phyloP scores from a whole-genome alignment of 2,797 vertebrate genomes.

The Mus spretus region DNA sequence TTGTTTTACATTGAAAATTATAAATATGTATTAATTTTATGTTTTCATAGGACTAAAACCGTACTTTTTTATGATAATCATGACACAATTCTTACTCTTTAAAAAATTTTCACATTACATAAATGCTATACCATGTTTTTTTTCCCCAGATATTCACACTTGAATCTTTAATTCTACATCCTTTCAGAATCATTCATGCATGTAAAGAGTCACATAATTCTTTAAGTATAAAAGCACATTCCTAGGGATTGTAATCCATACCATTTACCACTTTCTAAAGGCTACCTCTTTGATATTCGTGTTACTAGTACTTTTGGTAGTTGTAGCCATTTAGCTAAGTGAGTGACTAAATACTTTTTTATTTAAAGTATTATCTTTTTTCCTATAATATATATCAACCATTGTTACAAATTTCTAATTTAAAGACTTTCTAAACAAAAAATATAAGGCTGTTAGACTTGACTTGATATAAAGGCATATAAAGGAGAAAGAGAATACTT shows the following conservation, averaged over 20 bases:
- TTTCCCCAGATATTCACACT: neutral
- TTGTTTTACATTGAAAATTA: conserved; percentile 59
- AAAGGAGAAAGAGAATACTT: conserved; percentile 33
- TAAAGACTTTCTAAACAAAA: conserved; percentile 64
- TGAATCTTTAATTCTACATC: conserved; percentile 22
- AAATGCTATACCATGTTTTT: neutral
- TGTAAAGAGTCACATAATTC: conserved; percentile 4
- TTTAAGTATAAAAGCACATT: conserved; percentile 16
- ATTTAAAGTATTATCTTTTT: conserved; percentile 45
- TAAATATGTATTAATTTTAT: conserved; percentile 59
- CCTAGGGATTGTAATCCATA: neutral
- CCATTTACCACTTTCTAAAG: conserved; percentile 51
- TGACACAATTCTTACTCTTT: conserved; percentile 21
- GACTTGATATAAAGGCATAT: neutral
- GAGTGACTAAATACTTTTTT: conserved; percentile 19
- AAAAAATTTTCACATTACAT: conserved; percentile 26
- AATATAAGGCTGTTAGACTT: conserved; percentile 25
- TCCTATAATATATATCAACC: conserved; percentile 23
- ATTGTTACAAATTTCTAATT: conserved; percentile 27
- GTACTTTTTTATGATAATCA: conserved; percentile 26
- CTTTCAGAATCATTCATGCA: conserved; percentile 50
- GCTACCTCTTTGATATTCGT: neutral
- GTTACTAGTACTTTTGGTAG: conserved; percentile 28
- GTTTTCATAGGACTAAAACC: conserved; percentile 51
- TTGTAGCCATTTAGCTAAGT: conserved; percentile 18